These are phyloP conservation scores for Monopterus albus DNA, from an alignment of 2,113 vertebrate genomes.

Conservation along the genomic window DNA sequence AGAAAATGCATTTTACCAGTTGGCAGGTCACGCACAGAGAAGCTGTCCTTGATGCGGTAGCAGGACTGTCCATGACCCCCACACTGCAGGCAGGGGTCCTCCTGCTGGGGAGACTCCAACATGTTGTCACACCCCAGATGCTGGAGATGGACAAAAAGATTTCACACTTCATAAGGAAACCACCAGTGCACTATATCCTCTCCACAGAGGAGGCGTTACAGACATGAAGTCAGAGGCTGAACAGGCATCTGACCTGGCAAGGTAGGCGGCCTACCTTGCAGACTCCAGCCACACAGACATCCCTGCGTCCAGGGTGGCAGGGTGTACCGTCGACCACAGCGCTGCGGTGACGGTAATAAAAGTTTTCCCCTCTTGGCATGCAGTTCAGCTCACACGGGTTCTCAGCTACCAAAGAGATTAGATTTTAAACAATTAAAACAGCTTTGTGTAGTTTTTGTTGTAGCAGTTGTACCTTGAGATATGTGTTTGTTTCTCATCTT, in stretches of 20 bases:
- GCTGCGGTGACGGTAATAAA: constrained; percentile 90
- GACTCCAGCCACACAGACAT: constrained; percentile 90
- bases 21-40: constrained; percentile 82
- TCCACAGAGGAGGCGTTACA: constrained; percentile 11
- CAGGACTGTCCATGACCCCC: constrained; percentile 91
- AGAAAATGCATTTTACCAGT: constrained; percentile 81
- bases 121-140: constrained; percentile 91
- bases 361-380: constrained; percentile 95
- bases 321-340: constrained; percentile 90
- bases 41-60: constrained; percentile 84
- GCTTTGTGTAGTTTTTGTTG: too few relatives aligned
- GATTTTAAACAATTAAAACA: too few relatives aligned
- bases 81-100: constrained; percentile 94
- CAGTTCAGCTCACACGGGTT: constrained; percentile 97
- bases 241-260: too few relatives aligned
- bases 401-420: constrained; percentile 78
- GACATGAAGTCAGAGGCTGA: constrained; percentile 38
- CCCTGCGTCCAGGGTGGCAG: constrained; percentile 89
- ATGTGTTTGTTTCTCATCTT: too few relatives aligned
- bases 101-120: constrained; percentile 89
- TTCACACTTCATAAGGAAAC: too few relatives aligned
- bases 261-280: constrained; percentile 86
- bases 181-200: too few relatives aligned
- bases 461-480: too few relatives aligned
- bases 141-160: constrained; percentile 65